Base-by-base conservation (phyloP, 1,140 invertebrate genomes). In the Elymnias hypermnestra region DNA sequence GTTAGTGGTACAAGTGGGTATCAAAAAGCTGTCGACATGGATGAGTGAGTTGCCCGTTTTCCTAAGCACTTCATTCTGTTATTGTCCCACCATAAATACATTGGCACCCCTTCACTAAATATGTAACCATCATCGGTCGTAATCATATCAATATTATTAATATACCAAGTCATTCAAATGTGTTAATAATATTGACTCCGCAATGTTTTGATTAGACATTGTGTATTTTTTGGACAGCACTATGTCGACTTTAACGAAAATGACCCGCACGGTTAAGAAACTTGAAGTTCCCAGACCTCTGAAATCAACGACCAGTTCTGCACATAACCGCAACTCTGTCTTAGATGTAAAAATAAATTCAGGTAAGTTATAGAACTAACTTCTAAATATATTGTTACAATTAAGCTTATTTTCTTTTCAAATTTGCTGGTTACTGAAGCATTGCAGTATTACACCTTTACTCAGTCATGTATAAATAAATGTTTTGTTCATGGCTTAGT, bases 221-320 rank as follows among this genome's bases (percentile, higher is more conserved):
- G 33, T 46, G n/a, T 54, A 63, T 62, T 67, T 39, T 61, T 65
- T 63, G 47, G 38, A 33, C 59, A 83, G 75, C 76, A 85, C 75
- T 69, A 85, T 85, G 82, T 85, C 82, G 73, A 83, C 81, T 67
- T 67, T 83, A 72, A 85, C 82, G 77, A 87, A 87, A 86, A 87
- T 86, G 86, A 86, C 86, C 72, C 83, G 86, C 66, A 86, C 78
- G 67, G 88, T 91, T 25, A 92, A 92, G 83, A 92, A 92, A 87
- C 85, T 92, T 57, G 91, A 93, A 81, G 89, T 92, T 63, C 92
- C 92, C 51, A 88, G 92, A 76, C 91, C 91, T 59, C 84, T 93
- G 51, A 93, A 92, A 87, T 88, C 88, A 50, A 87, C 88, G 17
- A 86, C 83, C 40, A 85, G 75, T 57, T 78, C 82, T 39, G 82